Percentiles rank a stretch among this genome's conserved stretches.
phyloP scores from a whole-genome alignment of 2,113 vertebrate genomes.

The Podarcis cretensis region DNA sequence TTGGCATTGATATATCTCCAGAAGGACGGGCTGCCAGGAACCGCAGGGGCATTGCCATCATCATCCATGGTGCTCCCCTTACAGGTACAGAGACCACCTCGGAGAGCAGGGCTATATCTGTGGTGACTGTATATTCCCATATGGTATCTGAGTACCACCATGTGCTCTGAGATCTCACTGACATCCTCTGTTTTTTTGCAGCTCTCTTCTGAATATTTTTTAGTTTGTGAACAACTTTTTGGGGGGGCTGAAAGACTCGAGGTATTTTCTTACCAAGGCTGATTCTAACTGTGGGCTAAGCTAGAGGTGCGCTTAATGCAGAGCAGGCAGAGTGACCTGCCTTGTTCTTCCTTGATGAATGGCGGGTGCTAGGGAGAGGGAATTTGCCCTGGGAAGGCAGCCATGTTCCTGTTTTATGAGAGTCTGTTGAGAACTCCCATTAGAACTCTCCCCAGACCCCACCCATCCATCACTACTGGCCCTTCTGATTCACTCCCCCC shows the following conservation, averaged over 20 bases:
- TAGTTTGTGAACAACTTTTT: not conserved
- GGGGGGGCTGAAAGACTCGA: fast-evolving
- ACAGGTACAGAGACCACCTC: slow-evolving; percentile 75
- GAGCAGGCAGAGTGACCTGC: no score
- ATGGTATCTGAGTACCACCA: not conserved
- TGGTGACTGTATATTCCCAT: not conserved
- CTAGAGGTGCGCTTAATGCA: no score
- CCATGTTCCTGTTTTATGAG: no score
- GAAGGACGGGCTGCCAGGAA: slow-evolving; percentile 69
- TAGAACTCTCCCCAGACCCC: no score
- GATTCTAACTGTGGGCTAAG: not conserved
- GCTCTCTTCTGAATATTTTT: not conserved
- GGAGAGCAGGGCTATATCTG: no score
- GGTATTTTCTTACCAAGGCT: not conserved
- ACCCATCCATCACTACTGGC: no score
- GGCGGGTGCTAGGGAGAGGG: no score
- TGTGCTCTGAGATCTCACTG: not conserved
- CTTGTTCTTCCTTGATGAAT: no score
- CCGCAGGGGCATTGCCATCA: slow-evolving; percentile 79
- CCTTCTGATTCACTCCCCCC: no score
- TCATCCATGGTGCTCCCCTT: slow-evolving; percentile 85
- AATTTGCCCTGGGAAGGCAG: no score
- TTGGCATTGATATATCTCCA: slow-evolving; percentile 72
- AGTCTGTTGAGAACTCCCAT: no score
- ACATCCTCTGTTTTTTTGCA: not conserved